These are phyloP conservation scores for Chlamydotis undulata DNA, from an alignment of 2,113 vertebrate genomes.

Conservation along the genomic window DNA sequence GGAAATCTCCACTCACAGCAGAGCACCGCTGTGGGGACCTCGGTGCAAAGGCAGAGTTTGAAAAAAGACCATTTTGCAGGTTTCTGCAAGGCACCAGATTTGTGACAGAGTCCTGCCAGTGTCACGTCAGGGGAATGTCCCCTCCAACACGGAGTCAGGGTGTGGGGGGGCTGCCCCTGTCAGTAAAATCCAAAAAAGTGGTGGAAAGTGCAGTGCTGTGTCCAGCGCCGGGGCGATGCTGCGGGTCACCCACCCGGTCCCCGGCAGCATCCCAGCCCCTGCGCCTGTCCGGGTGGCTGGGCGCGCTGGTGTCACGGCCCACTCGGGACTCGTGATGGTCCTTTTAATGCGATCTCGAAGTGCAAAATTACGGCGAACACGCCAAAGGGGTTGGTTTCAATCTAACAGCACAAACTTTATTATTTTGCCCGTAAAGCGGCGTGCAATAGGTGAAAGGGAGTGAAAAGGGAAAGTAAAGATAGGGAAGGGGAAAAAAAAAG, in stretches of 20 bases:
- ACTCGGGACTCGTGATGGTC: too few species aligned
- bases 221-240: fast-evolving
- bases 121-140: neutral
- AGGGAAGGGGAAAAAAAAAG: too few species aligned
- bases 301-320: too few species aligned
- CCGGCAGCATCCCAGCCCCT: neutral
- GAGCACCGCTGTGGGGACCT: fast-evolving
- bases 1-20: neutral
- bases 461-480: too few species aligned
- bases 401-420: too few species aligned
- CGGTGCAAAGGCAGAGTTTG: neutral
- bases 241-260: fast-evolving
- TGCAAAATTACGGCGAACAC: too few species aligned
- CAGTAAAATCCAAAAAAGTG: fast-evolving
- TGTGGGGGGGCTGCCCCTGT: neutral
- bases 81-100: neutral
- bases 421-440: too few species aligned
- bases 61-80: fast-evolving
- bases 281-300: fast-evolving
- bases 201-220: neutral
- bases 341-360: too few species aligned
- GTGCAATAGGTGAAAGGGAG: too few species aligned
- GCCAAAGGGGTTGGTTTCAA: too few species aligned
- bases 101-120: neutral
- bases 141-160: neutral